Percentiles rank a stretch among this genome's conserved stretches.
Conservation (phyloP, 2,797 vertebrate species). For the Chaetodon trifasciatus region DNA sequence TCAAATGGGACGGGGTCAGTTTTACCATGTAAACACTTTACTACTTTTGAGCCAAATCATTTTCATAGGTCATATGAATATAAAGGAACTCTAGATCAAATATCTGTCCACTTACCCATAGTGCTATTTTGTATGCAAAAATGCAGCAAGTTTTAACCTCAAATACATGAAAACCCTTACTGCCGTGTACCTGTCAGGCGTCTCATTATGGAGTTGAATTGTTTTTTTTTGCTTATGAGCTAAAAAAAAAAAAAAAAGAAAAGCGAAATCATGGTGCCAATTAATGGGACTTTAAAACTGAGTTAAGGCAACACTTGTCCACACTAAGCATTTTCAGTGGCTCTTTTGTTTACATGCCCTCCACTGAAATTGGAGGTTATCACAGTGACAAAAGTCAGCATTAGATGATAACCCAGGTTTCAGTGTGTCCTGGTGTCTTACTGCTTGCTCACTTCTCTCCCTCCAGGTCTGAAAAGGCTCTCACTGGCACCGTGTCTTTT, state of each 20-base stretch:
- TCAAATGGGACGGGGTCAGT: slow-evolving; percentile 28
- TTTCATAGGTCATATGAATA: slow-evolving; percentile 19
- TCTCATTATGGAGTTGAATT: slow-evolving; percentile 25
- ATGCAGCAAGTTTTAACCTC: background rate
- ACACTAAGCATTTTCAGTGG: slow-evolving; percentile 53
- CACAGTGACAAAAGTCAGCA: slow-evolving; percentile 56
- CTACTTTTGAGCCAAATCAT: slow-evolving; percentile 31
- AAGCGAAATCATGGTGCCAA: slow-evolving; percentile 20
- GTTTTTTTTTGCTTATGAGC: slow-evolving; percentile 23
- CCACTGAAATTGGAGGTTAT: slow-evolving; percentile 64
- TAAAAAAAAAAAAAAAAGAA: background rate
- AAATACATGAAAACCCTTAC: slow-evolving; percentile 11
- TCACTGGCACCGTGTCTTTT: slow-evolving; percentile 36
- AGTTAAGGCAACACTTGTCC: slow-evolving; percentile 51
- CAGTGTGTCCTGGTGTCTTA: slow-evolving; percentile 67
- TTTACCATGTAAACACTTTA: slow-evolving; percentile 54
- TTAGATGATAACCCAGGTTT: slow-evolving; percentile 57
- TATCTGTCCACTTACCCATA: slow-evolving; percentile 15
- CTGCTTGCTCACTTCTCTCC: slow-evolving; percentile 69
- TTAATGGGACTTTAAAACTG: slow-evolving; percentile 22
- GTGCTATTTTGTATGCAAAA: background rate
- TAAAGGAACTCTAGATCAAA: slow-evolving; percentile 10
- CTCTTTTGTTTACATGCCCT: slow-evolving; percentile 66
- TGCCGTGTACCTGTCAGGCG: slow-evolving; percentile 6
- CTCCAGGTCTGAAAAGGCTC: slow-evolving; percentile 75